Percentiles rank a stretch among this genome's conserved stretches.
phyloP scores from a whole-genome alignment of 1,140 invertebrate species.

The Ephestia elutella region DNA sequence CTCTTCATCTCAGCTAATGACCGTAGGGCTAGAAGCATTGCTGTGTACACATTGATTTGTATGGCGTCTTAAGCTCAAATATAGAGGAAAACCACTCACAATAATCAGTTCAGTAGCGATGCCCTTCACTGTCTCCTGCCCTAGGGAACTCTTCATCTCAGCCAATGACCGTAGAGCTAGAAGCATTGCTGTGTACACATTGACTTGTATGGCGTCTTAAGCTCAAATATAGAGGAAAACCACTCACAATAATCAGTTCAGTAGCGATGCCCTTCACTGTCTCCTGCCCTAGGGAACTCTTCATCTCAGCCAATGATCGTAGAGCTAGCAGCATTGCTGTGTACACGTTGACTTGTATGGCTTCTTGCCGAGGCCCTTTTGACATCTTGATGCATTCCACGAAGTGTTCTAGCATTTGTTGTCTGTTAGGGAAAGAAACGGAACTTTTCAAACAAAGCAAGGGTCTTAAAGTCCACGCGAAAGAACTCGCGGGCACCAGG shows the following conservation, averaged over 20 bases:
- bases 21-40: slow-evolving; percentile 91
- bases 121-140: slow-evolving; percentile 92
- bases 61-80: slow-evolving; percentile 77
- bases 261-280: slow-evolving; percentile 91
- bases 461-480: too few species aligned
- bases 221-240: too few species aligned
- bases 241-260: slow-evolving; percentile 82
- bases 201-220: slow-evolving; percentile 91
- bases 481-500: too few species aligned
- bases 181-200: slow-evolving; percentile 95
- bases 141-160: slow-evolving; percentile 89
- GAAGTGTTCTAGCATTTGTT: slow-evolving; percentile 98
- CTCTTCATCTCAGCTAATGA: slow-evolving; percentile 91
- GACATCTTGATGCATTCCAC: slow-evolving; percentile 94
- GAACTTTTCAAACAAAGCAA: too few species aligned
- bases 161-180: slow-evolving; percentile 91
- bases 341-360: slow-evolving; percentile 97
- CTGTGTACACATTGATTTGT: slow-evolving; percentile 97
- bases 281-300: slow-evolving; percentile 89
- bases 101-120: slow-evolving; percentile 88
- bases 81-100: slow-evolving; percentile 52
- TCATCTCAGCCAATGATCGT: slow-evolving; percentile 90
- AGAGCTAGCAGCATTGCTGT: slow-evolving; percentile 93
- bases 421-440: slow-evolving; percentile 52
- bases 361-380: slow-evolving; percentile 93